Base-by-base conservation (phyloP, 1,140 invertebrate species). In the Oedothorax gibbosus region DNA sequence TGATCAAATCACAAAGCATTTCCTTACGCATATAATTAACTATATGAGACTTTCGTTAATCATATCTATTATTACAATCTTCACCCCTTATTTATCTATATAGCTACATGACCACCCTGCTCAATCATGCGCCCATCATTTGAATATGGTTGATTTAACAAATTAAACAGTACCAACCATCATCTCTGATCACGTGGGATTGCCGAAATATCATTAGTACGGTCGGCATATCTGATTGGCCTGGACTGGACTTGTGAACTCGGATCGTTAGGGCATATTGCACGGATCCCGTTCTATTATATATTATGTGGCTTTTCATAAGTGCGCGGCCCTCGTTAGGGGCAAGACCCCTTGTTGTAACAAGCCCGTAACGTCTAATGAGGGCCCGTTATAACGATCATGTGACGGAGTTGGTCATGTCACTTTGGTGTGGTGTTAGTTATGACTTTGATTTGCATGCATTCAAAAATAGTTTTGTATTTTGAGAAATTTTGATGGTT, bases 281-380 rank as follows among this genome's bases (percentile, higher is more conserved):
- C 18, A 21, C 64, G 50, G 50, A 71, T 53, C 68, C 50, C 20
- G 68, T 49, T 71, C 68, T 51, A 71, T 71, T 71, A 53, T 71
- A 71, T 71, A 71, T 71, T 71, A 71, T 71, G 68, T 71, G 68
- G 68, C 68, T 71, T 71, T 35, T 71, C 49, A 71, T 71, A 71
- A 71, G 68, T 71, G 20, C 68, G 49, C 50, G 50, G 15, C 68
- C 20, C 68, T 71, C 15, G 68, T 71, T 71, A 71, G 68, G 50
- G 68, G 68, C 68, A 71, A n/a, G 68, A 20, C 49, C 35, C 54
- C 68, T 71, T 71, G 54, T 71, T 71, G 54, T 50, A 51, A n/a
- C 7, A 60, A 51, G 68, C 68, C 68, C 50, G 49, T 71, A 10
- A 15, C 49, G 15, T 53, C 68, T 71, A 71, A 71, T 51, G 50